These are phyloP conservation scores for Phragmatobia fuliginosa DNA, from an alignment of 2,888 invertebrate species.

Conservation along the genomic window DNA sequence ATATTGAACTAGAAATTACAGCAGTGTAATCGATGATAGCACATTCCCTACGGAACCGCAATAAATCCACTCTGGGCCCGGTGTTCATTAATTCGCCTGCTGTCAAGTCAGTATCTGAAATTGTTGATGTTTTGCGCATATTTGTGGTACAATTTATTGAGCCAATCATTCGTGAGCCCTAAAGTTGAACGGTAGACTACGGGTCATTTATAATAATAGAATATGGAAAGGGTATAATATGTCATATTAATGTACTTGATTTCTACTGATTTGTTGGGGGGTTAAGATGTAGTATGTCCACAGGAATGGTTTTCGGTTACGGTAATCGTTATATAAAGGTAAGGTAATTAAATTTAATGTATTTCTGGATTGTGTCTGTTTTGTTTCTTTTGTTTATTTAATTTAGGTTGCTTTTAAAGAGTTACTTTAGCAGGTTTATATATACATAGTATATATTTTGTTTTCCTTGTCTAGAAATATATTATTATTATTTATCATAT, in stretches of 20 bases:
- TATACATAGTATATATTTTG: not conserved
- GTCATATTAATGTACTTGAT: slow-evolving; percentile 33
- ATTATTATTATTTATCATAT: not conserved
- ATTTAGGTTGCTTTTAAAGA: no score
- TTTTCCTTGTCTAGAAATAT: not conserved
- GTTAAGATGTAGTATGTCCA: not conserved
- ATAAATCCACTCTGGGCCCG: slow-evolving; percentile 75
- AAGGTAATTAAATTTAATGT: not conserved
- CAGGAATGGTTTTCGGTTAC: not conserved
- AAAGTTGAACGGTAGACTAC: slow-evolving; percentile 63
- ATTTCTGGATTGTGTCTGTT: not conserved
- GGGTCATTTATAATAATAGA: slow-evolving; percentile 67
- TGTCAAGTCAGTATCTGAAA: slow-evolving; percentile 79
- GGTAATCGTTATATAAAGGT: not conserved
- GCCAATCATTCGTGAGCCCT: slow-evolving; percentile 70
- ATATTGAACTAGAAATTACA: slow-evolving; percentile 54
- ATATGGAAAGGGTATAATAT: slow-evolving; percentile 46
- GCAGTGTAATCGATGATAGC: slow-evolving; percentile 62
- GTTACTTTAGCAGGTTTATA: no score
- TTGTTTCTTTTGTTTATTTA: no score
- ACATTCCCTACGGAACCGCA: slow-evolving; percentile 64
- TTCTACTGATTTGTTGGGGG: slow-evolving; percentile 17
- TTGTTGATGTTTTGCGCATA: slow-evolving; percentile 83
- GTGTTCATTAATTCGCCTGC: slow-evolving; percentile 81
- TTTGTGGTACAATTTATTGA: slow-evolving; percentile 76